Percentiles rank a stretch among this genome's conserved stretches.
Evolutionary conservation across 2,888 invertebrate species (phyloP).

Genomic region (Craniophora ligustri): DNA sequence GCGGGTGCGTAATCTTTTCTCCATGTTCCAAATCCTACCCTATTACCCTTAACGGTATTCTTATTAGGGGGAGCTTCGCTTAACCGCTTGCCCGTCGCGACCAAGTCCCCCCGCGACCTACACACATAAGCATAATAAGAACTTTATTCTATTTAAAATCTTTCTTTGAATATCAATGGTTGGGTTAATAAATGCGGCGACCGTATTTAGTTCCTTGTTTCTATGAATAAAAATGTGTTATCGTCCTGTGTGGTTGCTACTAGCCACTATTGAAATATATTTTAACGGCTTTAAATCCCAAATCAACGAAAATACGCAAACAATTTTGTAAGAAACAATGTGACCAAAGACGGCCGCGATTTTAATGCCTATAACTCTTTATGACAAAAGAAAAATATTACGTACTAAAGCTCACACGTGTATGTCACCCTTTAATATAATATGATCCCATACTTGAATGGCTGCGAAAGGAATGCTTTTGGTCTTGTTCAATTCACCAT

Average conservation of each 20-base stretch:
- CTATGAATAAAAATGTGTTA: slow-evolving; percentile 1
- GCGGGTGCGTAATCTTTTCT: slow-evolving; percentile 68
- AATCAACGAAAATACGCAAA: slow-evolving; percentile 24
- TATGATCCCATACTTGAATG: slow-evolving; percentile 52
- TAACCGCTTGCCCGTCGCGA: slow-evolving; percentile 50
- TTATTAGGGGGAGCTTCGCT: slow-evolving; percentile 63
- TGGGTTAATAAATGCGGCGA: slow-evolving; percentile 55
- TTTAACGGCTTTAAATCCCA: neutral
- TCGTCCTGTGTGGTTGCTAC: neutral
- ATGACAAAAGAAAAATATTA: slow-evolving; percentile 53
- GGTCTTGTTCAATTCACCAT: slow-evolving; percentile 42
- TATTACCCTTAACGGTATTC: slow-evolving; percentile 71
- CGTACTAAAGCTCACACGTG: slow-evolving; percentile 51
- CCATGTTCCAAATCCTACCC: slow-evolving; percentile 69
- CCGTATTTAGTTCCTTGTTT: slow-evolving; percentile 27
- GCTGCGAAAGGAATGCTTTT: slow-evolving; percentile 50
- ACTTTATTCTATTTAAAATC: slow-evolving; percentile 70
- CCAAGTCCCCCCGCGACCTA: slow-evolving; percentile 45
- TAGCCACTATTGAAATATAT: no score
- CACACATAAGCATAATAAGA: slow-evolving; percentile 56
- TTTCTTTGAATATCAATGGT: slow-evolving; percentile 69
- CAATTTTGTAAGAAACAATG: slow-evolving; percentile 24
- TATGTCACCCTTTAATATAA: slow-evolving; percentile 43
- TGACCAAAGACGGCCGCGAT: slow-evolving; percentile 27
- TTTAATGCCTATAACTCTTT: slow-evolving; percentile 53